A percentile compares a stretch with the other conserved stretches of the same genome.
Conservation (phyloP, 2,888 invertebrate genomes). For the Plutella xylostella region DNA sequence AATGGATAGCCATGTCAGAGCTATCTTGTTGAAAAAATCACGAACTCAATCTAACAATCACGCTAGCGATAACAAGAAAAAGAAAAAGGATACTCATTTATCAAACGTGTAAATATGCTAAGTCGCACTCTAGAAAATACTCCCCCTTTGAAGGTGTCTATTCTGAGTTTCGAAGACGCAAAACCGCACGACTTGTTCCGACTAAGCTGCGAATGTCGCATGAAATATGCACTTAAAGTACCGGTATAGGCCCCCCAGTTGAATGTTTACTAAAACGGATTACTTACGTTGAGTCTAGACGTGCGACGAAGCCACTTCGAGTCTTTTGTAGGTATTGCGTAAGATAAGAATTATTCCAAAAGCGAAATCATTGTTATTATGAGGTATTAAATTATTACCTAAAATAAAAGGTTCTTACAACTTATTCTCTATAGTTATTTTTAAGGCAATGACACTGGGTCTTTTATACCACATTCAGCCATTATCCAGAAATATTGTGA, state of each 20-base stretch:
- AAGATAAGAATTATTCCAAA: no score
- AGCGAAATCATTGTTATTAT: no score
- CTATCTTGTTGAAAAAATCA: constrained; percentile 43
- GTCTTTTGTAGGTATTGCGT: no score
- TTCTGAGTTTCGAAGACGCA: no score
- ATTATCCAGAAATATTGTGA: no score
- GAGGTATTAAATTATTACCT: no score
- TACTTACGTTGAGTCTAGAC: constrained; percentile 64
- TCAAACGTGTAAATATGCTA: constrained; percentile 58
- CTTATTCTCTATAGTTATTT: no score
- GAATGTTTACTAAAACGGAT: constrained; percentile 57
- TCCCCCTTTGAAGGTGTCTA: no score
- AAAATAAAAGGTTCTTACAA: no score
- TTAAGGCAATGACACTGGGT: no score
- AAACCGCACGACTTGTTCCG: not conserved
- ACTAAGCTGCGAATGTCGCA: not conserved
- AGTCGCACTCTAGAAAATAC: constrained; percentile 47
- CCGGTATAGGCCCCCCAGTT: constrained; percentile 24
- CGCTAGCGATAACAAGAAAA: constrained; percentile 38
- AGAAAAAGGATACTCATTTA: constrained; percentile 55
- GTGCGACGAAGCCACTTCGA: constrained; percentile 57
- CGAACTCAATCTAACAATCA: constrained; percentile 55
- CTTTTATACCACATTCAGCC: no score
- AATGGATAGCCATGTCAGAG: constrained; percentile 5
- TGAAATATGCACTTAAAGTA: not conserved